phyloP scores from a whole-genome alignment of 2,113 vertebrate species.

The Brachyhypopomus occidentalis region DNA sequence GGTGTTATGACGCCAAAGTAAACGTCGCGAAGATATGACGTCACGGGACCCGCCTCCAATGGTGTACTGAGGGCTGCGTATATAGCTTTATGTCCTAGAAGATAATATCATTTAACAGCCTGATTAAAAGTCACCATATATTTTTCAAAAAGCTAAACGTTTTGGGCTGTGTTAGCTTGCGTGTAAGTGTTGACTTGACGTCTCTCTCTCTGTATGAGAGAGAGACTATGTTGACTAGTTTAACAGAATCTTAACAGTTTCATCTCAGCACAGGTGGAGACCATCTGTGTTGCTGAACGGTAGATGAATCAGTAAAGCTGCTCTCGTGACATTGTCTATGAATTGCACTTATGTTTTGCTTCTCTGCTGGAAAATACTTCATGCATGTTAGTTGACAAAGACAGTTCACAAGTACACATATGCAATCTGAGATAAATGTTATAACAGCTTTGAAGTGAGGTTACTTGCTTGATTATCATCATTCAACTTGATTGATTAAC shows the following conservation, averaged over 20 bases:
- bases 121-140: not conserved
- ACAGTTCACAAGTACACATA: conserved; percentile 2
- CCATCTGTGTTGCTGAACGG: conserved; percentile 7
- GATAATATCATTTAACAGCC: not conserved
- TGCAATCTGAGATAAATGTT: conserved; percentile 26
- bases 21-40: conserved; percentile 30
- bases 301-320: not conserved
- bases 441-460: conserved; percentile 34
- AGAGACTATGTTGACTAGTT: not conserved
- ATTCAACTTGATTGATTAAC: not conserved
- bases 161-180: too few relatives aligned
- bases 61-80: not conserved
- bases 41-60: not conserved
- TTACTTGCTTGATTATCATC: conserved; percentile 21
- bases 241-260: not conserved
- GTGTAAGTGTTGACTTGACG: too few relatives aligned
- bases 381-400: conserved; percentile 23
- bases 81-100: not conserved
- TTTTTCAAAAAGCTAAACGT: not conserved
- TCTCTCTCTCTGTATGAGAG: not conserved
- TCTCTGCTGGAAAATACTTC: conserved; percentile 1
- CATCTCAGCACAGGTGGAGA: conserved; percentile 4
- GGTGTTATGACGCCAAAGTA: not conserved
- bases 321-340: conserved; percentile 16
- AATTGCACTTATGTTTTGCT: conserved; percentile 15